Evolutionary conservation across 2,113 vertebrate genomes (phyloP).

Genomic region (Tachysurus fulvidraco): DNA sequence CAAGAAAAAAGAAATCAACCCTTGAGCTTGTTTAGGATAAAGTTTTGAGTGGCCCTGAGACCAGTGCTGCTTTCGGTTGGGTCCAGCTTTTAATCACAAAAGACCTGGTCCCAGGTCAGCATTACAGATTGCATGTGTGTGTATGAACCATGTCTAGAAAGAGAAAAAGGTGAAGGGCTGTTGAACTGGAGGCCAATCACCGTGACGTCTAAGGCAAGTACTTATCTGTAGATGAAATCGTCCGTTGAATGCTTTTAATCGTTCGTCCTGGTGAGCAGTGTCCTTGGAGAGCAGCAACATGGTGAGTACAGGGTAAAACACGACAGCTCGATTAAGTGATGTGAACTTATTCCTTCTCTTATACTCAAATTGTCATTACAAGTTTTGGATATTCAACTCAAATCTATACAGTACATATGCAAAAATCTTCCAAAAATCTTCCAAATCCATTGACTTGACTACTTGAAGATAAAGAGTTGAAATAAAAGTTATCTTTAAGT

Average conservation of each 20-base stretch:
- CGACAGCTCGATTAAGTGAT: too few species aligned
- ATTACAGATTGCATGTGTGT: background rate
- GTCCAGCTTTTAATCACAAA: background rate
- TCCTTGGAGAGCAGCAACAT: constrained; percentile 61
- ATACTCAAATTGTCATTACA: too few species aligned
- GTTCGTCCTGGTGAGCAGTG: constrained; percentile 46
- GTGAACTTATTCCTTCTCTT: too few species aligned
- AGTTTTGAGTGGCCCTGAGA: background rate
- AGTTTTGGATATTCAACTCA: too few species aligned
- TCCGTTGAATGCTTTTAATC: constrained; percentile 52
- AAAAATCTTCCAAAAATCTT: too few species aligned
- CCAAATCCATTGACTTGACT: too few species aligned
- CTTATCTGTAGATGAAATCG: constrained; percentile 56
- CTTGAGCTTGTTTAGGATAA: constrained; percentile 2
- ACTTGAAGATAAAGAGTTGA: too few species aligned
- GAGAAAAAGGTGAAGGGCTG: constrained; percentile 66
- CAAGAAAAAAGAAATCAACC: background rate
- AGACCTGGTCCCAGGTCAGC: background rate
- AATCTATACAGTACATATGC: too few species aligned
- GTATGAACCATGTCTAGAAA: background rate
- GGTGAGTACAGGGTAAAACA: constrained; percentile 62
- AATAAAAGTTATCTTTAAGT: too few species aligned
- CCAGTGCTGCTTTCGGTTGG: background rate
- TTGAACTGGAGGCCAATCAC: constrained; percentile 71
- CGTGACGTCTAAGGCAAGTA: constrained; percentile 57